Evolutionary conservation across 2,113 vertebrate genomes (phyloP).

Genomic region (Etheostoma spectabile): DNA sequence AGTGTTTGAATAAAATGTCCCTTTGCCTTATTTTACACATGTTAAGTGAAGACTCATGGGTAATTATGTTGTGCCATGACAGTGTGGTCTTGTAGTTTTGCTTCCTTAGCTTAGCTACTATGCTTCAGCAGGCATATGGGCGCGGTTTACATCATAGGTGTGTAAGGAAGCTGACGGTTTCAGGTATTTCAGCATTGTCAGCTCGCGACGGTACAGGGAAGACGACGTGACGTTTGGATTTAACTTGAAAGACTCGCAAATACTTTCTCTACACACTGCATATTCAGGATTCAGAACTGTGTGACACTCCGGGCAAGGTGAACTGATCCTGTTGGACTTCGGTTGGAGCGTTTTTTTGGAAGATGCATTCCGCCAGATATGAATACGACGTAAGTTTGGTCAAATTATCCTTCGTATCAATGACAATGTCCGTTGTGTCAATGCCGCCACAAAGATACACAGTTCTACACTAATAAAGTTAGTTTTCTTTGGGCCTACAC

Average conservation of each 20-base stretch:
- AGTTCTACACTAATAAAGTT: neutral
- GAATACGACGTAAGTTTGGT: constrained; percentile 65
- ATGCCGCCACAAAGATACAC: too few species aligned
- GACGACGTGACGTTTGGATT: neutral
- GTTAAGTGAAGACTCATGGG: too few species aligned
- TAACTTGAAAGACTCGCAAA: neutral
- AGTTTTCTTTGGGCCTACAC: too few species aligned
- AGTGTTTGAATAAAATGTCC: too few species aligned
- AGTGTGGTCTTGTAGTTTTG: neutral
- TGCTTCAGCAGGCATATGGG: constrained; percentile 48
- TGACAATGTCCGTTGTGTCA: neutral
- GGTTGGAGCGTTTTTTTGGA: neutral
- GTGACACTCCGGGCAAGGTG: neutral
- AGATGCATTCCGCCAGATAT: constrained; percentile 71
- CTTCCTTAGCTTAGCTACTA: neutral
- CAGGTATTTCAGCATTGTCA: constrained; percentile 13
- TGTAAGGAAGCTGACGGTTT: constrained; percentile 30
- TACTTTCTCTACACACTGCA: neutral
- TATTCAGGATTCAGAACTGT: neutral
- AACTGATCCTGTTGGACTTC: neutral
- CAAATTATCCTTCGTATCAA: too few species aligned
- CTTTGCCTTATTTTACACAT: too few species aligned
- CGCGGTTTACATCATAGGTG: constrained; percentile 42
- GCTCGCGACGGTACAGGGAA: neutral
- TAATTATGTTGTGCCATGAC: too few species aligned